These are phyloP conservation scores for Elachura formosa DNA, from an alignment of 2,113 vertebrate genomes.

Conservation along the genomic window DNA sequence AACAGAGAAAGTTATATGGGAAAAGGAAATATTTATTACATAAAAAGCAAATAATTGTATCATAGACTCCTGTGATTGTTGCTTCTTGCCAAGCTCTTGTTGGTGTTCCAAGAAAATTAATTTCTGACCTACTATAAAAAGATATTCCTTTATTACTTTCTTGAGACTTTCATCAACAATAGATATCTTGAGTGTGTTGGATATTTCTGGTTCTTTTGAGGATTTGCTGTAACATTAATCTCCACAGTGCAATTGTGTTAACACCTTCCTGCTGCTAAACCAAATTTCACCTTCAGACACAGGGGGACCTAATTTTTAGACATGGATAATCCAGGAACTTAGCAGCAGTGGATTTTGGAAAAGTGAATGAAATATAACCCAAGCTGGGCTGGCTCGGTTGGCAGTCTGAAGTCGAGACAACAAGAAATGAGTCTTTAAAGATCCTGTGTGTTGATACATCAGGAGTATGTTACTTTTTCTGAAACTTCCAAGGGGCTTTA, in stretches of 20 bases:
- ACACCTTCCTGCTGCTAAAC: conserved; percentile 44
- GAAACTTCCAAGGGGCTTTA: neutral
- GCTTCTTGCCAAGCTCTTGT: conserved; percentile 2
- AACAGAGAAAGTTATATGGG: neutral
- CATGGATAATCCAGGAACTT: conserved; percentile 43
- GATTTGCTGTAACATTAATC: conserved; percentile 13
- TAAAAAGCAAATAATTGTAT: neutral
- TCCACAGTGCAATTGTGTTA: neutral
- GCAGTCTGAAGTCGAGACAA: conserved; percentile 33
- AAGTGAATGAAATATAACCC: conserved; percentile 54
- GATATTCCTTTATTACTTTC: neutral
- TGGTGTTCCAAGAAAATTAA: conserved; percentile 35
- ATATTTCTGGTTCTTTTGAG: conserved; percentile 51
- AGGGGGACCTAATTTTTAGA: conserved; percentile 33
- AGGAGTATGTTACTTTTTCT: neutral
- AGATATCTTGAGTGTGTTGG: neutral
- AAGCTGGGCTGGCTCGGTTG: neutral
- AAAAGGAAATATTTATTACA: neutral
- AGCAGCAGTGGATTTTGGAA: conserved; percentile 43
- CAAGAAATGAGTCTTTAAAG: conserved; percentile 35
- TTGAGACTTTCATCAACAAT: conserved; percentile 39
- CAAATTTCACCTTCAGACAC: conserved; percentile 50
- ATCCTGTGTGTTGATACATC: neutral
- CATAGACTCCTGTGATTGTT: neutral
- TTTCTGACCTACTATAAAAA: neutral